Base-by-base conservation (phyloP, 2,888 invertebrate genomes). In the Drosophila kanekoi region DNA sequence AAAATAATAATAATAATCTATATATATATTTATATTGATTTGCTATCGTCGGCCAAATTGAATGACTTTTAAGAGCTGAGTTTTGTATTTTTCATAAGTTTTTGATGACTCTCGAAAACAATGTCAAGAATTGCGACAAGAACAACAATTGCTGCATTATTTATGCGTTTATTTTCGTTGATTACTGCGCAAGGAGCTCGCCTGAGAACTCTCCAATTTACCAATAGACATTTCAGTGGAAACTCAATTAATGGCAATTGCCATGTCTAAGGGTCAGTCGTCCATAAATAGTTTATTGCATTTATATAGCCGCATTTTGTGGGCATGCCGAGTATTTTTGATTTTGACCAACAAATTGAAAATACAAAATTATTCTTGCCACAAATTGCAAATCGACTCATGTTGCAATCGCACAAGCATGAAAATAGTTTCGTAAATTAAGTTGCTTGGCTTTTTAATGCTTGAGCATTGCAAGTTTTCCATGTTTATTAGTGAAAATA, bases 51-150 rank as follows among this genome's bases (percentile, higher is more conserved):
- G 41, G 43, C 52, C 58, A 18, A 64, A 20, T 38, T 20, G 32
- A 44, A 54, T 60, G 44, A 5, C 43, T 45, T 45, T 33, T 54
- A 38, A 45, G 37, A 44, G 16, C 14, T 54, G 41, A 35, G 13
- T 28, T 54, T 54, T 57, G 40, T 56, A 51, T 72, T 63, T 53
- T 59, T 44, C 53, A 73, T 73, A 78, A 54, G 44, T 41, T 38
- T 48, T 44, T 48, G 48, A 77, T 77, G 75, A 75, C 73, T 57
- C 54, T 56, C 60, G 67, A 1, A 53, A 45, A 57, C 8, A 59
- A 45, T 48, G 23, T 10, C 32, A 40, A 8, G n/a, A 47, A 57
- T 37, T 47, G 28, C 35, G 40, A 20, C 23, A 54, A 14, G 18
- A 58, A 40, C 45, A 49, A n/a, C 18, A 56, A 20, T 38, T n/a